Base-by-base conservation (phyloP, 2,888 invertebrate genomes). In the Rhyacophila evoluta region DNA sequence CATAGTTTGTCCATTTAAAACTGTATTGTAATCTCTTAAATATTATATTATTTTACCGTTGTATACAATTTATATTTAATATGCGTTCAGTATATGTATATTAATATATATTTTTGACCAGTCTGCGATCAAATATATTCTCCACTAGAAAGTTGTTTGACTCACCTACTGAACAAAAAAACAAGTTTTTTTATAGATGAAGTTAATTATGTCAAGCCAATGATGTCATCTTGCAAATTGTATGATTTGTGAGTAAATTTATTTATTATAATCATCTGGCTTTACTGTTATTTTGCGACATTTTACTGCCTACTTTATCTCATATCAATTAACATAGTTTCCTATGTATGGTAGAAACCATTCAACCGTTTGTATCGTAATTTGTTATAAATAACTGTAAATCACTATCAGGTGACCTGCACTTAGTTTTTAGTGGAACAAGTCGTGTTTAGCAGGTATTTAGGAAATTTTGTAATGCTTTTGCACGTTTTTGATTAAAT, bases 391-490 rank as follows among this genome's bases (percentile, higher is more conserved):
- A 55, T 55, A 55, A 55, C 55, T 19, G 55, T 55, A 55, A 55
- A 55, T 19, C 19, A 19, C 19, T 8, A 19, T 25, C 15, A 55
- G 19, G 55, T 55, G 55, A 55, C 55, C 55, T 55, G 55, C 10
- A 25, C 55, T 55, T 19, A 19, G 55, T 25, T 55, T 55, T 55
- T 55, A 55, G 55, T 55, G 19, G 55, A 55, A 55, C 55, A 55
- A 55, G 25, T 25, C 55, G 55, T 55, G 55, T 55, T 55, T 55
- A 55, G 19, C 55, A 25, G 15, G 55, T 55, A 19, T 55, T 19
- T 25, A 25, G 19, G 10, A 10, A 55, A 12, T 41, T 41, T 41
- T 41, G 19, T 41, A 19, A 41, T 41, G 41, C 19, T 55, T 19
- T 10, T 8, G 55, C 55, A 55, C 55, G 55, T 12, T 6, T 55